Evolutionary conservation across 2,888 invertebrate species (phyloP).

Genomic region (Lasius platythorax): DNA sequence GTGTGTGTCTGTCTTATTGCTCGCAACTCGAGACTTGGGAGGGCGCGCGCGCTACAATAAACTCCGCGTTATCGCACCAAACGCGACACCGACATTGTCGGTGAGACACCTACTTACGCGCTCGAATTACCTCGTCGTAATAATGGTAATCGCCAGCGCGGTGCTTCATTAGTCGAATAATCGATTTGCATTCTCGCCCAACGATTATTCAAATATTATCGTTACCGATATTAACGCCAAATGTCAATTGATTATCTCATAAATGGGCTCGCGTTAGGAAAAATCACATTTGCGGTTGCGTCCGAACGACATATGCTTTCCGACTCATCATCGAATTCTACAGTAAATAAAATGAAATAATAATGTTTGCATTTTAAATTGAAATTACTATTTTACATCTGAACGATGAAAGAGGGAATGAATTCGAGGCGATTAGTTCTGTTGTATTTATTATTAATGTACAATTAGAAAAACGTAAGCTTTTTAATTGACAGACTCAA

Average conservation of each 20-base stretch:
- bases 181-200: slow-evolving; percentile 19
- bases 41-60: slow-evolving; percentile 32
- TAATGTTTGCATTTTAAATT: neutral
- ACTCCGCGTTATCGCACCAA: slow-evolving; percentile 25
- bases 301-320: neutral
- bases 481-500: neutral
- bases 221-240: slow-evolving; percentile 1
- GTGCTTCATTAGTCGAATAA: slow-evolving; percentile 42
- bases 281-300: slow-evolving; percentile 2
- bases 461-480: neutral
- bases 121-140: slow-evolving; percentile 40
- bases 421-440: neutral
- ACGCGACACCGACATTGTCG: slow-evolving; percentile 37
- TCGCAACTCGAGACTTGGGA: slow-evolving; percentile 30
- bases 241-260: neutral
- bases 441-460: slow-evolving; percentile 10
- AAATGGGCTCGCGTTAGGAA: neutral
- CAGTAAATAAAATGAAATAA: neutral
- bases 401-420: neutral
- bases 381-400: neutral
- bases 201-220: slow-evolving; percentile 7
- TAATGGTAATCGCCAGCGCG: slow-evolving; percentile 31
- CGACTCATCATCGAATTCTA: neutral
- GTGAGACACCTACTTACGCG: slow-evolving; percentile 12
- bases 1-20: slow-evolving; percentile 28